These are phyloP conservation scores for Eonycteris spelaea DNA, from an alignment of 2,113 vertebrate genomes.

Conservation along the genomic window DNA sequence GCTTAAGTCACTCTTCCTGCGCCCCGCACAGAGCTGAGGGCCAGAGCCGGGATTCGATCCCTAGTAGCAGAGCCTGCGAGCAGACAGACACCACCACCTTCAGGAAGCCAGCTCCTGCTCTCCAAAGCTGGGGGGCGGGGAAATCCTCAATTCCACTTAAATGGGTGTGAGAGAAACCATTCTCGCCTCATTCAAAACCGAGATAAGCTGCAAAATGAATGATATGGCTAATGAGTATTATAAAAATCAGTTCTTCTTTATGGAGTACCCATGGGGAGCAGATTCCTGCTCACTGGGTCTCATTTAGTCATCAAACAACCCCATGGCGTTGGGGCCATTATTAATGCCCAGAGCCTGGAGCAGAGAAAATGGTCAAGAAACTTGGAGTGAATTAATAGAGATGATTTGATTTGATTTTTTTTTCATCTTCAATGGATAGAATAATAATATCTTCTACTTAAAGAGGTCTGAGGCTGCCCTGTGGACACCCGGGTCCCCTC, in stretches of 20 bases:
- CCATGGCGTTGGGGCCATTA: background rate
- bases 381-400: background rate
- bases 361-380: background rate
- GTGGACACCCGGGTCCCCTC: fast-evolving
- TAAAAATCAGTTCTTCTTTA: background rate
- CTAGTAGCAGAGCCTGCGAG: background rate
- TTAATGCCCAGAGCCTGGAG: background rate
- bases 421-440: background rate
- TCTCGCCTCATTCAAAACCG: background rate
- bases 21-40: background rate
- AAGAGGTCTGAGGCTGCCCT: no score
- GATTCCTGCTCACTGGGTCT: background rate
- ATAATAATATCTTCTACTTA: background rate
- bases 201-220: background rate
- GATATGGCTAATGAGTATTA: background rate
- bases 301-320: background rate
- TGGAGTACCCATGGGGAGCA: fast-evolving
- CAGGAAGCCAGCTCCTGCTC: background rate
- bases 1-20: background rate
- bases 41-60: background rate
- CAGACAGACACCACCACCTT: background rate
- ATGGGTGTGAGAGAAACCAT: background rate
- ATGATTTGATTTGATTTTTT: background rate
- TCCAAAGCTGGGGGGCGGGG: background rate
- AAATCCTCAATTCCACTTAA: background rate